These are phyloP conservation scores for Schlechtendalia chinensis DNA, from an alignment of 1,140 invertebrate species.

Conservation along the genomic window DNA sequence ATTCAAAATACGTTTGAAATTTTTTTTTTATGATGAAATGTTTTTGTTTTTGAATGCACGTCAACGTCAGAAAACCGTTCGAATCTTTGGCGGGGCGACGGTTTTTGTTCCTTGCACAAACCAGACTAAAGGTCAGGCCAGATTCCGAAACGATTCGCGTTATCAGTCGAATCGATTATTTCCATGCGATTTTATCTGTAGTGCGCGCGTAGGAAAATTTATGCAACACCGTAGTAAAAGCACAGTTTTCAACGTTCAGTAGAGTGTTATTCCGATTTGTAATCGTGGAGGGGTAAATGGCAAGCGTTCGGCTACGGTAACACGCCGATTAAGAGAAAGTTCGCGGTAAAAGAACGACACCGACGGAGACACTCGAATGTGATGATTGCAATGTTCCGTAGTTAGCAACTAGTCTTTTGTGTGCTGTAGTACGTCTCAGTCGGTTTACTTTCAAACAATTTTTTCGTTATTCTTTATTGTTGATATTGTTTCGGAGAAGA, in stretches of 20 bases:
- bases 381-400: conserved; percentile 1
- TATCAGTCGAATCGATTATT: no score
- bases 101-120: no score
- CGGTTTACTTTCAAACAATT: conserved; percentile 38
- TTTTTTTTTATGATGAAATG: no score
- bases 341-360: conserved; percentile 30
- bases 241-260: conserved; percentile 1
- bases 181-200: no score
- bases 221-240: neutral
- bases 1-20: no score
- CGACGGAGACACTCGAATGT: conserved; percentile 32
- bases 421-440: conserved; percentile 22
- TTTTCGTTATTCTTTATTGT: conserved; percentile 34
- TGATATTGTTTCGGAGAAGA: conserved; percentile 34
- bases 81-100: no score
- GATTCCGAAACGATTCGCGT: no score
- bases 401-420: conserved; percentile 30
- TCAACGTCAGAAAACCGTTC: no score
- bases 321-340: conserved; percentile 25
- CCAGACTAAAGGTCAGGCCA: no score
- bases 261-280: neutral
- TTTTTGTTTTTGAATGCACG: no score
- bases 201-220: neutral
- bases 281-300: conserved; percentile 11
- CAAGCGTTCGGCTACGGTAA: neutral